Percentiles rank a stretch among this genome's conserved stretches.
These are phyloP conservation scores for Neostethus bicornis DNA, from an alignment of 2,797 vertebrate species.

Conservation along the genomic window DNA sequence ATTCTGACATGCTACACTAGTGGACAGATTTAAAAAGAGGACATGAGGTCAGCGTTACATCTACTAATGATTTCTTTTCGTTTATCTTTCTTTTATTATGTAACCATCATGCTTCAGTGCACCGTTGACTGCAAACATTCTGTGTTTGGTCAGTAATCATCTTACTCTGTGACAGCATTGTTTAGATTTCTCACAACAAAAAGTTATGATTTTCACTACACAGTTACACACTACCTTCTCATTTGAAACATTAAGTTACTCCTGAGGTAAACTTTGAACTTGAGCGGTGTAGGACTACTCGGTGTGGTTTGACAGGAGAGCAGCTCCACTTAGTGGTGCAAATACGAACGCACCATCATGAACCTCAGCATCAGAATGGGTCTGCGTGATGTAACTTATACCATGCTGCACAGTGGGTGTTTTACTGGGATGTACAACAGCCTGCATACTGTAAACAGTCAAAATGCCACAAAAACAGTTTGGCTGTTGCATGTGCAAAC, in stretches of 20 bases:
- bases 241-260: not conserved
- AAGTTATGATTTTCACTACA: not conserved
- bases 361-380: not conserved
- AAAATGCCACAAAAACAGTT: constrained; percentile 17
- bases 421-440: constrained; percentile 21
- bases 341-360: constrained; percentile 6
- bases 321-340: constrained; percentile 59
- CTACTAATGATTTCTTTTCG: constrained; percentile 8
- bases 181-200: not conserved
- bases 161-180: constrained; percentile 4
- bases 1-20: constrained; percentile 53
- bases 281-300: constrained; percentile 16
- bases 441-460: not conserved
- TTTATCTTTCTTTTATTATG: constrained; percentile 8
- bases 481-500: constrained; percentile 52
- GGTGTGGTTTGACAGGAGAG: constrained; percentile 33
- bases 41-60: constrained; percentile 46
- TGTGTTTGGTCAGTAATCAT: constrained; percentile 53
- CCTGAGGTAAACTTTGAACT: constrained; percentile 2
- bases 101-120: constrained; percentile 1
- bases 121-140: constrained; percentile 20
- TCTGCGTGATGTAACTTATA: constrained; percentile 1
- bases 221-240: not conserved
- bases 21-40: constrained; percentile 57
- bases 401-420: constrained; percentile 1